Base-by-base conservation (phyloP, 2,888 invertebrate species). In the Erpobdella octoculata region DNA sequence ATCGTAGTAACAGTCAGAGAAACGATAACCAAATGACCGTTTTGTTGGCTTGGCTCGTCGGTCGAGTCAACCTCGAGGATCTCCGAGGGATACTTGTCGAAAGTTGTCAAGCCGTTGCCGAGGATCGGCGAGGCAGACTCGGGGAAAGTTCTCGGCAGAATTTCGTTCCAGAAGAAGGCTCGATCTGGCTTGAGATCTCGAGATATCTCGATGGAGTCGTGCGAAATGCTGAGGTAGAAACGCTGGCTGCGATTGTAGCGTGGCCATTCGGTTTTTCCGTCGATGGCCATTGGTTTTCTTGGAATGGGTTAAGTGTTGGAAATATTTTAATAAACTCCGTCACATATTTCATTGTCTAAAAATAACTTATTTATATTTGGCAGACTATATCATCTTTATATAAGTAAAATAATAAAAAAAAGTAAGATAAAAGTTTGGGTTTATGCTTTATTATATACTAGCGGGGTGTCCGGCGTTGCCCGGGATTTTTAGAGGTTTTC, bases 151-250 rank as follows among this genome's bases (percentile, higher is more conserved):
- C 31, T 37, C 21, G 67, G 67, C 38, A 67, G 33, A 21, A 67
- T 38, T 67, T 67, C 67, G 31, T 67, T 67, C 67, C 67, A 67
- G 21, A 67, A 33, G 37, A 67, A 67, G 37, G 46, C 28, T 28
- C 46, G 38, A 15, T 46, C 41, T 21, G 31, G 21, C 28, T 31
- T 25, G 21, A 67, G 41, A 28, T 41, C 15, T 31, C 38, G 41
- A 37, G 21, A 46, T 25, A 67, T 21, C 21, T 15, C 28, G 25
- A 25, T 41, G 21, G 25, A n/a, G 0, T 33, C 33, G 9, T n/a
- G 28, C 2, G 36, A 36, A n/a, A 67, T 38, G 46, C 33, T 67
- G 5, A 41, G 21, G 46, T 41, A 67, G n/a, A 25, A 31, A 4
- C 67, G 38, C 18, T 18, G 21, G 38, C 46, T 21, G 18, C 38